Evolutionary conservation across 2,888 invertebrate genomes (phyloP), one percentile per base, ranked within the genome.

Genomic region (Notodonta dromedarius): DNA sequence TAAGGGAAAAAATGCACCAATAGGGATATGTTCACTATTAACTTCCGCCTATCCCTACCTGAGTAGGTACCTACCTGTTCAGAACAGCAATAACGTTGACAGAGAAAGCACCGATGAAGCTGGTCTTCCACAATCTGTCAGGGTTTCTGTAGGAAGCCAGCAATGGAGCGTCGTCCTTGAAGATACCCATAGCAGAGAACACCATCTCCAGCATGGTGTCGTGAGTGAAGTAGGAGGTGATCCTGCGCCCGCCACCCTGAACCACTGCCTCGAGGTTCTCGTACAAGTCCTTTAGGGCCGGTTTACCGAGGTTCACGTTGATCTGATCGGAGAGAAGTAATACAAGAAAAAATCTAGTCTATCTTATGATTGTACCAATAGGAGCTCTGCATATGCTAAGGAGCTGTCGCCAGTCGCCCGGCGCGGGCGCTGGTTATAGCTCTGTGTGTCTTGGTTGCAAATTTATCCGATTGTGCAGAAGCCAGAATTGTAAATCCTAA

Each of bases 1-100:
- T 24, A 24, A 24, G 24, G 24, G 24, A 24, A 24, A n/a, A 24
- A 24, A 24, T 40, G 40, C 9, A 8, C 40, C 8, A 5, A 2
- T 40, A 9, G 40, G 8, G 40, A 40, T 40, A 9, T 40, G 2
- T 2, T 4, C 2, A 39, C 8, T 39, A 40, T 40, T 40, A 40
- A 8, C 4, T 40, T 40, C 8, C 9, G 4, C 7, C 9, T 40
- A 40, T 40, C 24, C 24, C 24, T 24, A 24, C n/a, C n/a, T 35
- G 35, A 35, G 35, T 44, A 44, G 3, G 89, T 84, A 96, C 95
- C 95, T 94, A n/a, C 24, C 24, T 24, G 80, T 96, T 96, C 73
- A 97, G 94, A n/a, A 96, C 95, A 42, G 96, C 96, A 32, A 95
- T 95, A 12, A 97, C 79, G 83, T 97, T 97, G 0, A 94, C 92